These are phyloP conservation scores for Agapornis roseicollis DNA, from an alignment of 2,113 vertebrate genomes.

Conservation along the genomic window DNA sequence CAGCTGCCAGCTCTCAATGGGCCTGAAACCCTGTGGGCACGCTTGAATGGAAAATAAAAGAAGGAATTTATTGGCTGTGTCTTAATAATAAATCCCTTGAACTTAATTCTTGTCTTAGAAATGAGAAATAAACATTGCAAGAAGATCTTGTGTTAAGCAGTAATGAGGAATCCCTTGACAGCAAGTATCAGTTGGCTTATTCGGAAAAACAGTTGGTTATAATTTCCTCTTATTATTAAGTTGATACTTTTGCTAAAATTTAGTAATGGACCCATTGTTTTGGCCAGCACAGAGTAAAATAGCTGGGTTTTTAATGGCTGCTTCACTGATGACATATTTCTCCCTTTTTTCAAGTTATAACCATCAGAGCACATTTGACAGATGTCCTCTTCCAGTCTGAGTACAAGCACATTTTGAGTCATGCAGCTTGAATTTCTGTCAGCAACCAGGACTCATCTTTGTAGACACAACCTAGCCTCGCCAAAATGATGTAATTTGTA, in stretches of 20 bases:
- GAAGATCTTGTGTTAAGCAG: neutral
- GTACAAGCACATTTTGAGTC: accelerated
- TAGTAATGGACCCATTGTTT: neutral
- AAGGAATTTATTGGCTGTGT: neutral
- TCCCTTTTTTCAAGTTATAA: neutral
- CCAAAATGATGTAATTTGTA: neutral
- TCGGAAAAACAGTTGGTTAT: neutral
- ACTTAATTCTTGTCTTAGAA: neutral
- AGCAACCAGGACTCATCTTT: neutral
- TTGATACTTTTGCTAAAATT: neutral
- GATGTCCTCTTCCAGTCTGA: neutral
- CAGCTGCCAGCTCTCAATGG: neutral
- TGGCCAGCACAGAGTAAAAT: accelerated
- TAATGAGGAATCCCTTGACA: neutral
- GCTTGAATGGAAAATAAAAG: neutral
- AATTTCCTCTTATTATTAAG: neutral
- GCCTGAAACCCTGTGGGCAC: neutral
- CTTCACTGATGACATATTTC: neutral
- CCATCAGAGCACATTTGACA: neutral
- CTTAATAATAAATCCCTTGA: neutral
- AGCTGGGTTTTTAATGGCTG: neutral
- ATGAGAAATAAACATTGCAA: neutral
- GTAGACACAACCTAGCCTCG: neutral
- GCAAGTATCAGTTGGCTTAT: neutral
- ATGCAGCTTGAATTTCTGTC: neutral